These are phyloP conservation scores for Miltochrista miniata DNA, from an alignment of 2,888 invertebrate genomes.

Conservation along the genomic window DNA sequence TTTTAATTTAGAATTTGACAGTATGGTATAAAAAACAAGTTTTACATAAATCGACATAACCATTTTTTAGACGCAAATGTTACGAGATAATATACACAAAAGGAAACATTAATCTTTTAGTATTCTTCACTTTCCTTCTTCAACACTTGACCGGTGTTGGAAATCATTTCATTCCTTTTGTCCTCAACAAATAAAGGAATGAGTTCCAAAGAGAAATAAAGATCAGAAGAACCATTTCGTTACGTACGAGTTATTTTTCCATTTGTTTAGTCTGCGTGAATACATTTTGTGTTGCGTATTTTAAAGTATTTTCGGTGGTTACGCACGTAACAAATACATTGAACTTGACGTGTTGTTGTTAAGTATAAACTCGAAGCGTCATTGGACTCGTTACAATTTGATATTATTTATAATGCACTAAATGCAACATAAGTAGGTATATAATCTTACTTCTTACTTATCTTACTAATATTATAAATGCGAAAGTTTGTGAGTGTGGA, in stretches of 20 bases:
- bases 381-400: background rate
- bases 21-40: too few relatives aligned
- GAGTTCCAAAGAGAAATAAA: background rate
- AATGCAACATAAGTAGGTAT: background rate
- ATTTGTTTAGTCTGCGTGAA: constrained; percentile 44
- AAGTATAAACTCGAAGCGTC: background rate
- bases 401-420: background rate
- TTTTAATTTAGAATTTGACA: too few relatives aligned
- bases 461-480: too few relatives aligned
- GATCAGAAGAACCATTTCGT: constrained; percentile 5
- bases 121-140: too few relatives aligned
- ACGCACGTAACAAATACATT: constrained; percentile 22
- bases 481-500: too few relatives aligned
- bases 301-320: constrained; percentile 24
- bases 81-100: too few relatives aligned
- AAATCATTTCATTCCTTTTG: background rate
- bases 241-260: constrained; percentile 11
- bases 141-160: background rate
- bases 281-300: constrained; percentile 24
- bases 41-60: too few relatives aligned
- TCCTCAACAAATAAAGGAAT: background rate
- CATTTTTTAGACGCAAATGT: too few relatives aligned
- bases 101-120: too few relatives aligned
- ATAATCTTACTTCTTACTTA: too few relatives aligned
- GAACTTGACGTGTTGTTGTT: constrained; percentile 17